Evolutionary conservation across 2,888 invertebrate species (phyloP), one percentile per base, ranked within the genome.

Genomic region (Suillia variegata): DNA sequence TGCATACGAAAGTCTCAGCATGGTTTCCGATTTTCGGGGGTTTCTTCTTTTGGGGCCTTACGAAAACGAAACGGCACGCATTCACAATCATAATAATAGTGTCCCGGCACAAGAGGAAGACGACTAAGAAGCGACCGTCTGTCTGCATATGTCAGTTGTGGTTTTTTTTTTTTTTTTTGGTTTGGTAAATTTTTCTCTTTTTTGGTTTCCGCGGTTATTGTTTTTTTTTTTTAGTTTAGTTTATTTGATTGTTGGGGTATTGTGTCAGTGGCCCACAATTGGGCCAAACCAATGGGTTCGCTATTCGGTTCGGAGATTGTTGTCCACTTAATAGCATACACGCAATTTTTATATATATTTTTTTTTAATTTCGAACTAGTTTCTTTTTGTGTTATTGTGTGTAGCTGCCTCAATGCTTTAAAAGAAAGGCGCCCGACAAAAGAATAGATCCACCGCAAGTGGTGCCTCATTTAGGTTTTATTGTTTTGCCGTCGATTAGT

Each of bases 401-500:
- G 6, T n/a, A 10, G n/a, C 12, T 31, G 31, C 38, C 38, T 10
- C 4, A n/a, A 3, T 38, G 6, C 38, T 38, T 45, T 13, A 18
- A 17, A 38, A 38, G 38, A 17, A 20, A 6, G 6, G 18, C 18
- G 18, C 18, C 3, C 17, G 18, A 38, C 10, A 38, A 38, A 38
- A n/a, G 38, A 8, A 6, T 5, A 4, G 18, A 17, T 45, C 5
- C 45, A 45, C 45, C 45, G 20, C 45, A 20, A 13, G 17, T 45
- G 17, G 45, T 8, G 45, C 45, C 45, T 45, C 45, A 45, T 3
- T 45, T 45, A 45, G 45, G 13, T 3, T 45, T 45, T 13, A 45
- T 45, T 45, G 45, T 45, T 20, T 45, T 45, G 45, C 45, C 13
- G 45, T 3, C 6, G 45, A 45, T 45, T 45, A 45, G 50, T 17